phyloP scores from a whole-genome alignment of 2,888 invertebrate species.

The Crocallis elinguaria region DNA sequence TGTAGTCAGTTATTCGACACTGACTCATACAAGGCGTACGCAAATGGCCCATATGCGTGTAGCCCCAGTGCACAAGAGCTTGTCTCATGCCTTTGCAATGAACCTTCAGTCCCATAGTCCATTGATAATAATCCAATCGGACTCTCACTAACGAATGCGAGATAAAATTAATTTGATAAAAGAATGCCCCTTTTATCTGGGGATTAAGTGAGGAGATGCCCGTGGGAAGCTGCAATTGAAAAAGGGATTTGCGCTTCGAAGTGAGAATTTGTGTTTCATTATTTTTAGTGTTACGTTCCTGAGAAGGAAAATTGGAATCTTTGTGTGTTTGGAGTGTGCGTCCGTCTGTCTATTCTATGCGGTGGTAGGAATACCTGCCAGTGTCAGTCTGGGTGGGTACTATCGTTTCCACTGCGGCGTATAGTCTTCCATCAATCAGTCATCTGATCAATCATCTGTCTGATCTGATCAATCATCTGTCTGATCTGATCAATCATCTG shows the following conservation, averaged over 20 bases:
- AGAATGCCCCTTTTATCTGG: slow-evolving; percentile 42
- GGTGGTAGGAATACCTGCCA: too few species aligned
- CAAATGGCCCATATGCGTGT: too few species aligned
- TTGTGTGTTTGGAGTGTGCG: not conserved
- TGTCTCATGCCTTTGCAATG: not conserved
- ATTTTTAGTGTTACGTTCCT: not conserved
- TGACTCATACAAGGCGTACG: too few species aligned
- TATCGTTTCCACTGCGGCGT: too few species aligned
- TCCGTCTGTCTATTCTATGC: too few species aligned
- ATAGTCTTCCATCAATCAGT: too few species aligned
- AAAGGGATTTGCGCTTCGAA: slow-evolving; percentile 9
- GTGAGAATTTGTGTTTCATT: not conserved
- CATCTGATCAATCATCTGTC: too few species aligned
- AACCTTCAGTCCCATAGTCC: slow-evolving; percentile 23
- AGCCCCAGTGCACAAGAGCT: not conserved
- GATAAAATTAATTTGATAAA: slow-evolving; percentile 57
- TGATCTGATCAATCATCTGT: too few species aligned
- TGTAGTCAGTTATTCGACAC: too few species aligned
- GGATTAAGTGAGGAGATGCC: slow-evolving; percentile 30
- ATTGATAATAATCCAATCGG: slow-evolving; percentile 46
- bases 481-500: too few species aligned
- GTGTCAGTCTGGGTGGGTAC: too few species aligned
- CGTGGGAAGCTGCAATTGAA: slow-evolving; percentile 26
- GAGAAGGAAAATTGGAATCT: not conserved
- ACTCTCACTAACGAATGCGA: slow-evolving; percentile 50